These are phyloP conservation scores for Platichthys flesus DNA, from an alignment of 2,113 vertebrate species.

Conservation along the genomic window DNA sequence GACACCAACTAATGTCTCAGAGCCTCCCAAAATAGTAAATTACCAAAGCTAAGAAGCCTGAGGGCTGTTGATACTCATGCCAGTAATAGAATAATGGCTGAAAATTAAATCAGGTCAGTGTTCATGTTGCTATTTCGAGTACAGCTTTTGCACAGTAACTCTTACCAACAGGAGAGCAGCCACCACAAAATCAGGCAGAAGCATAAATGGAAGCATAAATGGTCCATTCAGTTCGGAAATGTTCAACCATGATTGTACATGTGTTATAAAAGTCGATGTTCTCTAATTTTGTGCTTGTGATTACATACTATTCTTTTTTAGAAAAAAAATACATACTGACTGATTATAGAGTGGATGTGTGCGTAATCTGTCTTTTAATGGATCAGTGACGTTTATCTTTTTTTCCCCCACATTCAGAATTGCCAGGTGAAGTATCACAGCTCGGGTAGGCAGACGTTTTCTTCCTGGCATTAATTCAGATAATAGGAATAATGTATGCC, in stretches of 20 bases:
- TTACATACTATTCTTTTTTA: too few species aligned
- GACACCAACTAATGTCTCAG: not conserved
- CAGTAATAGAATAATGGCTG: conserved; percentile 17
- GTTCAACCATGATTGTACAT: not conserved
- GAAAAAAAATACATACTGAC: too few species aligned
- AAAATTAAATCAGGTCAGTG: conserved; percentile 14
- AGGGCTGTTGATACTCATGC: not conserved
- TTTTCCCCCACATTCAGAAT: too few species aligned
- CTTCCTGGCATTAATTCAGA: too few species aligned
- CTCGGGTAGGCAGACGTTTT: too few species aligned
- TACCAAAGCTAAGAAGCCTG: not conserved
- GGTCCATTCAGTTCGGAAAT: not conserved
- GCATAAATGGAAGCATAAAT: too few species aligned
- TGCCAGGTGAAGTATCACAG: too few species aligned
- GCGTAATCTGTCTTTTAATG: too few species aligned
- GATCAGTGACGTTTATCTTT: too few species aligned
- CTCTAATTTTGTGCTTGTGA: not conserved
- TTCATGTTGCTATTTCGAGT: conserved; percentile 17
- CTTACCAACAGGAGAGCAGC: not conserved
- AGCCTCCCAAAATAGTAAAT: not conserved
- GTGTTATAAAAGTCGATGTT: not conserved
- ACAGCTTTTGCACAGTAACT: not conserved
- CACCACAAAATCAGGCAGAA: too few species aligned
- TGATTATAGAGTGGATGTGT: too few species aligned
- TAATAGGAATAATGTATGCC: too few species aligned